phyloP scores from a whole-genome alignment of 35 echinoderm and acorn worm genomes.

The Heliocidaris tuberculata region DNA sequence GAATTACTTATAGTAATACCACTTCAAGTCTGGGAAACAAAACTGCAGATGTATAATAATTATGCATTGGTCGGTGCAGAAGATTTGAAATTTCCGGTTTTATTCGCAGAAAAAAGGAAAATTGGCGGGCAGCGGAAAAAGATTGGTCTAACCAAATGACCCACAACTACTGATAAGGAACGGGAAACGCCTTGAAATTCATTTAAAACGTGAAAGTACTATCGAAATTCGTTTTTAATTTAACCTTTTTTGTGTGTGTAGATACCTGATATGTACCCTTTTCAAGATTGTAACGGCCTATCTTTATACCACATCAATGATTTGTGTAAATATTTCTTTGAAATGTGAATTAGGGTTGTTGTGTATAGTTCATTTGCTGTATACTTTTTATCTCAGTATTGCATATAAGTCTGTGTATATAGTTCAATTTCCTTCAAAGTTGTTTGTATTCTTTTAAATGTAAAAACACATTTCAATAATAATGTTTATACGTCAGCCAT shows the following conservation, averaged over 20 bases:
- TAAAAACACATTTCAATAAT: too few species aligned
- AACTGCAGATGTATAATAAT: not conserved
- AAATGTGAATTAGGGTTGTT: not conserved
- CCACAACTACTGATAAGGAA: not conserved
- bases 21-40: too few species aligned
- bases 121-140: not conserved
- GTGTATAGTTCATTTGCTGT: not conserved
- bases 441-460: too few species aligned
- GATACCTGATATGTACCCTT: too few species aligned
- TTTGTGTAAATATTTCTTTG: not conserved
- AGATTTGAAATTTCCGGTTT: not conserved
- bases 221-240: not conserved
- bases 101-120: not conserved
- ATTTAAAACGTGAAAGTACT: not conserved
- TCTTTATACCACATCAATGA: not conserved
- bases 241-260: not conserved
- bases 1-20: too few species aligned
- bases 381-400: not conserved
- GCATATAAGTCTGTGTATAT: too few species aligned
- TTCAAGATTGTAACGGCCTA: too few species aligned
- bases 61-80: not conserved
- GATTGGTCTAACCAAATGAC: not conserved
- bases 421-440: too few species aligned
- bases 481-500: too few species aligned
- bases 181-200: not conserved